Evolutionary conservation across 1,140 invertebrate species (phyloP).

Genomic region (Anthonomus grandis): DNA sequence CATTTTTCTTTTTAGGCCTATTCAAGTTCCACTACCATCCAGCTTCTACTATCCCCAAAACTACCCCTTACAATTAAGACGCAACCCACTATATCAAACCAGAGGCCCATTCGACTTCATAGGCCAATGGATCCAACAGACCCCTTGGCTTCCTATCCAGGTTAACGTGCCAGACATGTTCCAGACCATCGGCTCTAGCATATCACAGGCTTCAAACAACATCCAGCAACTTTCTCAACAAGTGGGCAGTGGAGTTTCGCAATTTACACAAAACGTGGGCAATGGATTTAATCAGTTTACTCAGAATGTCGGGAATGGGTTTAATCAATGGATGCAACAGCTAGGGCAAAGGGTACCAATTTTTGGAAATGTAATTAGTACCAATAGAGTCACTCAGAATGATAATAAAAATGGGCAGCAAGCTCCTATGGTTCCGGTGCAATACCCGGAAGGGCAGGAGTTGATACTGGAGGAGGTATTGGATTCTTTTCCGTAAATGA

Average conservation of each 20-base stretch:
- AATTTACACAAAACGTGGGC: conserved; percentile 26
- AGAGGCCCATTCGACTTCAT: conserved; percentile 28
- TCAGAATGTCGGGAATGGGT: conserved; percentile 26
- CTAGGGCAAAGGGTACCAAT: conserved; percentile 26
- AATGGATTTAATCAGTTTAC: conserved; percentile 24
- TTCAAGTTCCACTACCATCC: not conserved
- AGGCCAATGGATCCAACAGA: conserved; percentile 39
- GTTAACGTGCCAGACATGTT: conserved; percentile 41
- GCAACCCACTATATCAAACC: conserved; percentile 10
- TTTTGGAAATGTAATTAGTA: conserved; percentile 12
- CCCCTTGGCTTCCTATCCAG: conserved; percentile 41
- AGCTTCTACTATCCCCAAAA: not conserved
- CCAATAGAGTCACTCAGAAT: not conserved
- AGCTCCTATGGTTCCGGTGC: conserved; percentile 13
- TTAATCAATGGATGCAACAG: conserved; percentile 24
- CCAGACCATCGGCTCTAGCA: conserved; percentile 25
- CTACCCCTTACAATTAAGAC: conserved; percentile 2
- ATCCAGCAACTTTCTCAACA: conserved; percentile 24
- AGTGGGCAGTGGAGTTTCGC: conserved; percentile 26
- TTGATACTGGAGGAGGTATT: conserved; percentile 20
- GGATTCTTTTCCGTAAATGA: conserved; percentile 23
- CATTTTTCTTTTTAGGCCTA: too few relatives aligned
- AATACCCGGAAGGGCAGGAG: conserved; percentile 19
- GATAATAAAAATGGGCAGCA: not conserved
- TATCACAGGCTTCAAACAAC: conserved; percentile 17